phyloP scores from a whole-genome alignment of 2,797 vertebrate genomes.

The Microctenopoma lineatum region DNA sequence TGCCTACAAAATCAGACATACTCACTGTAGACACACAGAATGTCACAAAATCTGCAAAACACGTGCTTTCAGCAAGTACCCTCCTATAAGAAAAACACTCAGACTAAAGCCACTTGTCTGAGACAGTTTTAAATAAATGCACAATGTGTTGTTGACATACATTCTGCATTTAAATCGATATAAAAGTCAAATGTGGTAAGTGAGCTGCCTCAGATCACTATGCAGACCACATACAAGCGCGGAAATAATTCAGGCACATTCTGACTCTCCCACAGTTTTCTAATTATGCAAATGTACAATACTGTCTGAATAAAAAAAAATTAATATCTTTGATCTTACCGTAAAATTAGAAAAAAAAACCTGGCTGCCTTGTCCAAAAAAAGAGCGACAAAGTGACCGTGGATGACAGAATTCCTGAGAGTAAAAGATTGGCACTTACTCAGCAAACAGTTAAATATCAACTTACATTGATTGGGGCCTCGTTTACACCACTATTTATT shows the following conservation, averaged over 20 bases:
- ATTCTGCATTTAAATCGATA: conserved; percentile 5
- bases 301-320: background rate
- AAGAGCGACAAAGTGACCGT: conserved; percentile 72
- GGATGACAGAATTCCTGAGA: conserved; percentile 72
- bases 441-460: conserved; percentile 82
- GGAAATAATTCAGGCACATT: conserved; percentile 4
- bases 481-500: conserved; percentile 79
- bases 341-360: conserved; percentile 69
- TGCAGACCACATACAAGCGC: conserved; percentile 5
- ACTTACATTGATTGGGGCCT: conserved; percentile 84
- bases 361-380: conserved; percentile 74
- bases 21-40: background rate
- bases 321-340: conserved; percentile 64
- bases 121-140: background rate
- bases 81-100: background rate
- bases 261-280: background rate
- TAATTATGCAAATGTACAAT: conserved; percentile 2
- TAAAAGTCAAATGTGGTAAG: background rate
- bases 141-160: background rate
- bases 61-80: background rate
- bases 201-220: background rate
- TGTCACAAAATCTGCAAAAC: conserved; percentile 7
- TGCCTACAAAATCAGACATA: conserved; percentile 23
- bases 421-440: conserved; percentile 77
- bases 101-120: background rate